Percentiles rank a stretch among this genome's conserved stretches.
Conservation (phyloP, 2,113 vertebrate genomes). For the Microcebus murinus region DNA sequence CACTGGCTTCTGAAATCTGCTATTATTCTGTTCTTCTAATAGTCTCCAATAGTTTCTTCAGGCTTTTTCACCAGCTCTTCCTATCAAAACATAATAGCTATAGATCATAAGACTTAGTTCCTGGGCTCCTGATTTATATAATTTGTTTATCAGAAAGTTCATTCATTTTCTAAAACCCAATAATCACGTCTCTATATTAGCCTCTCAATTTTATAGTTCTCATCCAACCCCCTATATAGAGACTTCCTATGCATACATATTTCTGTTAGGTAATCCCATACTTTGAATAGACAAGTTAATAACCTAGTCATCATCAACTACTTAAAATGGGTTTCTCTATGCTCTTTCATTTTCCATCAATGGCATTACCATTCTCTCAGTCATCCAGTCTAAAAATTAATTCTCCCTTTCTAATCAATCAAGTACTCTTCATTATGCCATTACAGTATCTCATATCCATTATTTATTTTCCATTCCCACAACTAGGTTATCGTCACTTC, state of each 20-base stretch:
- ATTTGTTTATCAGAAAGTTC: constrained; percentile 31
- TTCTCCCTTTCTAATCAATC: neutral
- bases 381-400: constrained; percentile 17
- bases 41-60: neutral
- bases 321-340: constrained; percentile 4
- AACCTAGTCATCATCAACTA: constrained; percentile 23
- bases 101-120: neutral
- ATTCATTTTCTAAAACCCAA: constrained; percentile 16
- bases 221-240: neutral
- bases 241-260: neutral
- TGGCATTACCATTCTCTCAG: neutral
- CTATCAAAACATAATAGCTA: constrained; percentile 9
- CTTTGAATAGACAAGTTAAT: constrained; percentile 42
- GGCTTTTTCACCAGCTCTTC: neutral
- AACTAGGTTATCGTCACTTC: constrained; percentile 12
- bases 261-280: constrained; percentile 44
- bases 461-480: constrained; percentile 45
- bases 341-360: constrained; percentile 30
- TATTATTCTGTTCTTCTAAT: constrained; percentile 15
- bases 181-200: neutral
- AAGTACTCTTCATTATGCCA: constrained; percentile 7
- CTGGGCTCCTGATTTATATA: neutral
- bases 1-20: constrained; percentile 23
- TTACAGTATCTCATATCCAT: neutral
- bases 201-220: neutral